Conservation (phyloP, 2,113 vertebrate species). For the Ceuthmochares aereus region DNA sequence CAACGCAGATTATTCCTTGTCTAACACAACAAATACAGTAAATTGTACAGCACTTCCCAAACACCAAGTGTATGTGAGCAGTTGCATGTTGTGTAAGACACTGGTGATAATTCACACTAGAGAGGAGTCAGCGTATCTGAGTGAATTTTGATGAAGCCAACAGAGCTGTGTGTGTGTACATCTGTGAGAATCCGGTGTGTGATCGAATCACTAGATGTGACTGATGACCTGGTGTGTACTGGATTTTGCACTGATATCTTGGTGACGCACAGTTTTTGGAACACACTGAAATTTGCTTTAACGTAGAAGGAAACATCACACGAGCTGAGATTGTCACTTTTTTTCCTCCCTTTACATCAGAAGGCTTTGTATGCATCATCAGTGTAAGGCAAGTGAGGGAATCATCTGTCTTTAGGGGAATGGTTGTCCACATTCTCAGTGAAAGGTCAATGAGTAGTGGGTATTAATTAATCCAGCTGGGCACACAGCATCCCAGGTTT, state of each 20-base stretch:
- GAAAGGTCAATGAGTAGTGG: conserved; percentile 78
- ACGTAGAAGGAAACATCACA: background rate
- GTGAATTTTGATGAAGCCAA: background rate
- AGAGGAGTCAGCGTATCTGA: background rate
- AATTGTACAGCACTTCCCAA: background rate
- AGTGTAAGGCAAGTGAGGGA: conserved; percentile 39
- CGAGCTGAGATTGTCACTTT: background rate
- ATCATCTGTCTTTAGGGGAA: conserved; percentile 74
- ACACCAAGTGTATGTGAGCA: background rate
- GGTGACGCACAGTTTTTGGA: background rate
- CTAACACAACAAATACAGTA: background rate
- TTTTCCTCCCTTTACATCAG: background rate
- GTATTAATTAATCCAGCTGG: conserved; percentile 79
- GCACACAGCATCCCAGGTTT: conserved; percentile 71
- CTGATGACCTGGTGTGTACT: background rate
- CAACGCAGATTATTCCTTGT: background rate
- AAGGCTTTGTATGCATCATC: conserved; percentile 56
- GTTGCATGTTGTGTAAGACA: background rate
- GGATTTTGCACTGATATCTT: background rate
- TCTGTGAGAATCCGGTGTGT: background rate
- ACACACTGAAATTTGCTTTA: background rate
- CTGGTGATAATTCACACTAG: background rate
- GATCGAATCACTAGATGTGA: background rate
- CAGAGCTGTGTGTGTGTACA: background rate
- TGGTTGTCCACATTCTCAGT: conserved; percentile 63